A percentile compares a stretch with the other conserved stretches of the same genome.
These are phyloP conservation scores for Epistrophella euchroma DNA, from an alignment of 2,888 invertebrate genomes.

Conservation along the genomic window DNA sequence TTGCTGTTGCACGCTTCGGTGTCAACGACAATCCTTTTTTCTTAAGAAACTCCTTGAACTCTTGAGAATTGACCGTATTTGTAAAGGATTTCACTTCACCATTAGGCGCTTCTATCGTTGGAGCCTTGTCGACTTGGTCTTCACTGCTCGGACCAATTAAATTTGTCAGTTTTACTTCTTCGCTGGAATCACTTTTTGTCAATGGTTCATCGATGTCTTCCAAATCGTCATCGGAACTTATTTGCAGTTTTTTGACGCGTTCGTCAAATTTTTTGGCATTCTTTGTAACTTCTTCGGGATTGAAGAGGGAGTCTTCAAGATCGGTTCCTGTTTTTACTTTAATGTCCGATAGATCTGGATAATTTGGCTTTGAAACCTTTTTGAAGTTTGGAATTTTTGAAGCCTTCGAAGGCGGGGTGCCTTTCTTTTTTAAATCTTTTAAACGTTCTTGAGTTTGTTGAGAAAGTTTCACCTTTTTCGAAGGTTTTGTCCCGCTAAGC, in stretches of 20 bases:
- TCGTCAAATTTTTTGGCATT: slow-evolving; percentile 84
- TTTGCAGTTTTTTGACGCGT: slow-evolving; percentile 81
- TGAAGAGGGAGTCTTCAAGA: slow-evolving; percentile 80
- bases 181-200: slow-evolving; percentile 82
- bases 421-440: slow-evolving; percentile 78
- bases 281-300: slow-evolving; percentile 83
- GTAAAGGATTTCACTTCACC: slow-evolving; percentile 80
- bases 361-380: slow-evolving; percentile 82
- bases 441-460: slow-evolving; percentile 78
- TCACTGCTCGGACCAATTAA: neutral
- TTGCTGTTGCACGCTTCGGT: slow-evolving; percentile 78
- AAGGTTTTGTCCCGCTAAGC: slow-evolving; percentile 78
- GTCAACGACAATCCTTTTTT: slow-evolving; percentile 82
- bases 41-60: slow-evolving; percentile 83
- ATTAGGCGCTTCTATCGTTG: slow-evolving; percentile 43
- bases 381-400: slow-evolving; percentile 80
- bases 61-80: slow-evolving; percentile 83
- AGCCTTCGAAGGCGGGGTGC: slow-evolving; percentile 72
- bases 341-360: slow-evolving; percentile 82
- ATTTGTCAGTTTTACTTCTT: slow-evolving; percentile 78
- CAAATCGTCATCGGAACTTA: slow-evolving; percentile 83
- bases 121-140: slow-evolving; percentile 50
- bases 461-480: slow-evolving; percentile 77
- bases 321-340: slow-evolving; percentile 83
- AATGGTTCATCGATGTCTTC: slow-evolving; percentile 82